Evolutionary conservation across 2,113 vertebrate genomes (phyloP).

Genomic region (Calidris pugnax): DNA sequence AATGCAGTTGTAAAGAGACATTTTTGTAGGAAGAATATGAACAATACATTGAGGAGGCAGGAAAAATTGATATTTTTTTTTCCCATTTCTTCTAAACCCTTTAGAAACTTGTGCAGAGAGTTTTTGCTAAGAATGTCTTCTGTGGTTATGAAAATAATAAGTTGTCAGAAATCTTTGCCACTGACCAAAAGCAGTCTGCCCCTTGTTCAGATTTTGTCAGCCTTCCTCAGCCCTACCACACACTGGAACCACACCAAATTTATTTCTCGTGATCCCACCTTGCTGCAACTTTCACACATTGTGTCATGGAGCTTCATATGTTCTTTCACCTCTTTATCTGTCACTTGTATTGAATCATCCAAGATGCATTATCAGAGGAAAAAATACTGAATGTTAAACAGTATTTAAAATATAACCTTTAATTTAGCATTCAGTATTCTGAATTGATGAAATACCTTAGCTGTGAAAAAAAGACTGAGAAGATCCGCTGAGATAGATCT

Average conservation of each 20-base stretch:
- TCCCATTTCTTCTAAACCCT: neutral
- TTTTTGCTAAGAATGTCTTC: neutral
- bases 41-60: neutral
- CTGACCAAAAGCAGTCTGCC: neutral
- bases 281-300: neutral
- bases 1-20: neutral
- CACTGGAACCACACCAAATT: neutral
- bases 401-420: neutral
- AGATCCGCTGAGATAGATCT: neutral
- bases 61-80: neutral
- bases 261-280: neutral
- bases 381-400: neutral
- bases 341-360: neutral
- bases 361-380: neutral
- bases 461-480: neutral
- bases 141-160: neutral
- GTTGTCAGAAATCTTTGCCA: neutral
- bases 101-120: neutral
- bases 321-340: neutral
- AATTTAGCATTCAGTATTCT: neutral
- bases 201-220: neutral
- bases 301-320: neutral
- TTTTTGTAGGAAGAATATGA: neutral
- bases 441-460: neutral
- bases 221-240: neutral